These are phyloP conservation scores for Muscicapa striata DNA, from an alignment of 2,797 vertebrate species.

Conservation along the genomic window DNA sequence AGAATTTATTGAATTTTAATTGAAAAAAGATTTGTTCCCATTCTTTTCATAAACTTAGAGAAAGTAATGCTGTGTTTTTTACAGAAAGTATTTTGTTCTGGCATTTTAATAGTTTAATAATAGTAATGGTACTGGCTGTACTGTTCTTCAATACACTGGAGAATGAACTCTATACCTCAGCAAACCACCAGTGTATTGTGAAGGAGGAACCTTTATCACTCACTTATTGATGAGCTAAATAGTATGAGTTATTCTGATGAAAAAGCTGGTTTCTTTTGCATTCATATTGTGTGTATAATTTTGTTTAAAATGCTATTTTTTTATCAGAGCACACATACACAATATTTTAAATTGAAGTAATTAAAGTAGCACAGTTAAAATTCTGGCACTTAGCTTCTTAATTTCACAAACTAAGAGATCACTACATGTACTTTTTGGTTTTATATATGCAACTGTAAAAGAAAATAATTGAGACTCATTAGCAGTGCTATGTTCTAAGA, in stretches of 20 bases:
- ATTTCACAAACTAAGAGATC: not conserved
- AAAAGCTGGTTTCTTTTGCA: not conserved
- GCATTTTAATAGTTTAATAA: not conserved
- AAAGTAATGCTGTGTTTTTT: not conserved
- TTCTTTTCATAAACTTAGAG: not conserved
- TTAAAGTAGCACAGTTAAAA: not conserved
- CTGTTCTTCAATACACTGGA: not conserved
- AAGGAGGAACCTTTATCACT: not conserved
- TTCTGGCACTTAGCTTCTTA: not conserved
- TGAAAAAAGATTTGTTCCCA: not conserved
- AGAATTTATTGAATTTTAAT: conserved; percentile 24
- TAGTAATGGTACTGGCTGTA: not conserved
- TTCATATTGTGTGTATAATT: not conserved
- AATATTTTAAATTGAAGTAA: not conserved
- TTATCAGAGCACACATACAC: not conserved
- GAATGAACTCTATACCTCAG: not conserved
- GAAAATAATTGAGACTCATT: not conserved
- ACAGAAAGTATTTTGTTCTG: not conserved
- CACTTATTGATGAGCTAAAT: not conserved
- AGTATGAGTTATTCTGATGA: not conserved
- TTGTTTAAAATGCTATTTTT: not conserved
- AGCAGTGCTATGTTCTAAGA: accelerated
- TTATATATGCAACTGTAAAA: not conserved
- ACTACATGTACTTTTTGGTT: not conserved
- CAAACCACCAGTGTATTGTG: not conserved